These are phyloP conservation scores for Lerista edwardsae DNA, from an alignment of 2,797 vertebrate species.

Conservation along the genomic window DNA sequence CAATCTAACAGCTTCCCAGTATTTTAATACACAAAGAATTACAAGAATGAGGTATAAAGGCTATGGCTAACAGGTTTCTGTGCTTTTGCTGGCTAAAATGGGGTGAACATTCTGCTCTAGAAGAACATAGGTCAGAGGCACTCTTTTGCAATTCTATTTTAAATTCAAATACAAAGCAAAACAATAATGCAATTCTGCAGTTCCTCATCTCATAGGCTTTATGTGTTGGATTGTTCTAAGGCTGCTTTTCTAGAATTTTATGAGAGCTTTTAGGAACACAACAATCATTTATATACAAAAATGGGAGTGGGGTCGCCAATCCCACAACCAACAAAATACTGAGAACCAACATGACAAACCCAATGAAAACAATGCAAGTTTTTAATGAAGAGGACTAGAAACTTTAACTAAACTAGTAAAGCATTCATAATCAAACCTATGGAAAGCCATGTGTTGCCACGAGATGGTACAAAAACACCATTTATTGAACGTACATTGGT, in stretches of 20 bases:
- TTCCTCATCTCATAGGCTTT: neutral
- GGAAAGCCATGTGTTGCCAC: neutral
- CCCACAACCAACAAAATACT: slow-evolving; percentile 24
- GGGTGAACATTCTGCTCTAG: slow-evolving; percentile 2
- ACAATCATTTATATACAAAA: neutral
- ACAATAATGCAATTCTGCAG: neutral
- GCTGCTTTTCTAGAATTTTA: slow-evolving; percentile 9
- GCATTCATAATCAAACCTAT: neutral
- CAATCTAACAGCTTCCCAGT: neutral
- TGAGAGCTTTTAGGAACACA: slow-evolving; percentile 1
- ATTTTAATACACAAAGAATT: neutral
- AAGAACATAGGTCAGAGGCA: slow-evolving; percentile 4
- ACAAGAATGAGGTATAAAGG: neutral
- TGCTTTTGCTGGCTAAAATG: neutral
- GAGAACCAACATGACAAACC: slow-evolving; percentile 9
- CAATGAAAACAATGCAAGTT: neutral
- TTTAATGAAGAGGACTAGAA: slow-evolving; percentile 18
- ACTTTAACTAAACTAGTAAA: slow-evolving; percentile 23
- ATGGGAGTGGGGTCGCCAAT: slow-evolving; percentile 18
- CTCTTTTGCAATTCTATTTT: neutral
- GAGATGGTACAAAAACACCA: neutral
- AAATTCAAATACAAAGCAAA: slow-evolving; percentile 17
- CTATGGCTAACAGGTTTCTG: neutral
- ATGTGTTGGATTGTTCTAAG: slow-evolving; percentile 7
- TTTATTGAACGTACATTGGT: neutral